Base-by-base conservation (phyloP, 2,797 vertebrate genomes). In the Hapalemur alaotrensis region DNA sequence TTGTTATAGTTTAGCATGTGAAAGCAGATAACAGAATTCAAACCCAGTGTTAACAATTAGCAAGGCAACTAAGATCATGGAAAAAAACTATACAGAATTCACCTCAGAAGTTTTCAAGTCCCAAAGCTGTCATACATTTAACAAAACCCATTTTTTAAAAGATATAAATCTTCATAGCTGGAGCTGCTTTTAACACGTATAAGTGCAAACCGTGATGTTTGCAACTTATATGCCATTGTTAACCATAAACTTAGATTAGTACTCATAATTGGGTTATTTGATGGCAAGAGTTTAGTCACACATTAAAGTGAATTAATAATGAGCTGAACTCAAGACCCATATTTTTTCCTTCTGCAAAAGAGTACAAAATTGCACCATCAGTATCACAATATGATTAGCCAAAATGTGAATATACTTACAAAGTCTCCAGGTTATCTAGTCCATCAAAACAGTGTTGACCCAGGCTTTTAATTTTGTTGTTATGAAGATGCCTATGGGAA, bases 391-490 rank as follows among this genome's bases (percentile, higher is more conserved):
- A 4, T 20, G 48, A 75, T 63, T 32, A 11, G 30, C 25, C 10
- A 46, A 94, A 88, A 93, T 50, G 59, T 11, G 79, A 95, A 76
- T 12, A 54, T 98, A 99, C 99, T 99, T 98, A 99, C 99, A 99
- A 98, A 4, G 99, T 99, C 98, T 99, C 99, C 96, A 99, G 98
- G 98, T 99, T 99, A 95, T 99, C 99, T 73, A 99, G 99, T 96
- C 99, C 99, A 96, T 99, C 98, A 97, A 99, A 99, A 97, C 99
- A 99, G 97, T 99, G 99, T 89, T 98, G 99, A 95, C 99, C 99
- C 78, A 99, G 99, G 79, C 98, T 99, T 97, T 99, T 99, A 97
- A 99, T 99, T 98, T 99, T 99, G 98, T 99, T 99, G 98, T 99
- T 99, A 98, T 99, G 99, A 97, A 99, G 99, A 98, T 99, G 99